These are phyloP conservation scores for Acipenser oxyrinchus DNA, from an alignment of 2,797 vertebrate species.

Conservation along the genomic window DNA sequence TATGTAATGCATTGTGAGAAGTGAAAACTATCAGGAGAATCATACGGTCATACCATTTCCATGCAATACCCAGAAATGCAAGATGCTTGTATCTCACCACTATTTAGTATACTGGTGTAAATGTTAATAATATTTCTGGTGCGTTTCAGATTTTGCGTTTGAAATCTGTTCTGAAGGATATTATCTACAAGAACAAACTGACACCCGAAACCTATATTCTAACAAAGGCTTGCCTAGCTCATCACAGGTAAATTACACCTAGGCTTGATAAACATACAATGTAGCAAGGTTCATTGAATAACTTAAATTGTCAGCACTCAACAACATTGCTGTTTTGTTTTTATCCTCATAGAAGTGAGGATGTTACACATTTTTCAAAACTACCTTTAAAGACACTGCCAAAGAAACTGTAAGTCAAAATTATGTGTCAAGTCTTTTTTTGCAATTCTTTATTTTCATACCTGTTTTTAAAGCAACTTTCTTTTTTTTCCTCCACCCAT, in stretches of 20 bases:
- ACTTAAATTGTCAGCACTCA: background rate
- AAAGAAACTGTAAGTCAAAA: slow-evolving; percentile 55
- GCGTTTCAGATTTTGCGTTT: slow-evolving; percentile 57
- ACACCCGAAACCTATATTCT: slow-evolving; percentile 57
- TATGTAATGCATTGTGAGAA: too few species aligned
- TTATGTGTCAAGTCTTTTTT: too few species aligned
- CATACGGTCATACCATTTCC: background rate
- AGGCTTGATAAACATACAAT: slow-evolving; percentile 6
- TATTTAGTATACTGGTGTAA: background rate
- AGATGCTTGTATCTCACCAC: too few species aligned
- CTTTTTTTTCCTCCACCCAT: too few species aligned
- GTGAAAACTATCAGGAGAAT: too few species aligned
- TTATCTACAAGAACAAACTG: slow-evolving; percentile 60
- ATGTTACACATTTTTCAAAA: slow-evolving; percentile 50
- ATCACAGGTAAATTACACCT: slow-evolving; percentile 36
- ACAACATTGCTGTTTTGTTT: slow-evolving; percentile 2
- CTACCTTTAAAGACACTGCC: slow-evolving; percentile 43
- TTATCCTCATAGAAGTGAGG: slow-evolving; percentile 39
- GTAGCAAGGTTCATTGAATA: background rate
- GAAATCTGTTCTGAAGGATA: slow-evolving; percentile 60
- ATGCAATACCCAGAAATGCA: too few species aligned
- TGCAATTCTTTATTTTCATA: too few species aligned
- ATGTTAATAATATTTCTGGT: background rate
- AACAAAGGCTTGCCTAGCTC: slow-evolving; percentile 48
- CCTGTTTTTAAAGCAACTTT: too few species aligned